These are phyloP conservation scores for Monochamus alternatus DNA, from an alignment of 2,888 invertebrate genomes.

Conservation along the genomic window DNA sequence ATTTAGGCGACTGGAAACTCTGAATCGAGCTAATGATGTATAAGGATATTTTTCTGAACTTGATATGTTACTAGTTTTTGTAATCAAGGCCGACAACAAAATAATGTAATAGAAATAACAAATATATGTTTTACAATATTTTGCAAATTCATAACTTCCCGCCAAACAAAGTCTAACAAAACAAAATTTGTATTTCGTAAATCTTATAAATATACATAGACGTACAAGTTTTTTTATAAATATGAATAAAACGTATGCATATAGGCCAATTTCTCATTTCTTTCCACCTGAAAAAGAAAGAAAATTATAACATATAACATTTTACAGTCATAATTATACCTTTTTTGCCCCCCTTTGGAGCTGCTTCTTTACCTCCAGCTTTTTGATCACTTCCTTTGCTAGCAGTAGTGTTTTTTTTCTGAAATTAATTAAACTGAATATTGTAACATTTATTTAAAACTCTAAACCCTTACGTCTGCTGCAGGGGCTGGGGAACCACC, in stretches of 20 bases:
- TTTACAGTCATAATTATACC: slow-evolving; percentile 19
- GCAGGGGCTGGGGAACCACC: slow-evolving; percentile 34
- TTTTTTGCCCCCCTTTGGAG: slow-evolving; percentile 53
- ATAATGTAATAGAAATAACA: no score
- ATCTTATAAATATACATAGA: slow-evolving; percentile 2
- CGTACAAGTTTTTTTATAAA: neutral
- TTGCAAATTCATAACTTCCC: neutral
- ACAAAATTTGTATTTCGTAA: slow-evolving; percentile 7
- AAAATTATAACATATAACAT: neutral
- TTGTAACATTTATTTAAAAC: neutral
- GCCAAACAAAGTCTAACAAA: slow-evolving; percentile 10
- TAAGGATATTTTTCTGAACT: no score
- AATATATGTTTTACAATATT: no score
- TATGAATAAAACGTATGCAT: neutral
- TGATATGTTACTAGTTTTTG: no score
- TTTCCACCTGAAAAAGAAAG: slow-evolving; percentile 33
- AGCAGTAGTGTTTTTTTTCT: slow-evolving; percentile 40
- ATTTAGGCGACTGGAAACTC: no score
- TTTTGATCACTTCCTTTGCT: slow-evolving; percentile 46
- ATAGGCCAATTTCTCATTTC: slow-evolving; percentile 14
- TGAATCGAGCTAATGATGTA: no score
- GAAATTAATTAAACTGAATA: slow-evolving; percentile 7
- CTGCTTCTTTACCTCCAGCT: slow-evolving; percentile 44
- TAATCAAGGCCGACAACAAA: no score
- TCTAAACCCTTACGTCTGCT: slow-evolving; percentile 30